phyloP scores from a whole-genome alignment of 2,113 vertebrate genomes.

The Ciconia boyciana region DNA sequence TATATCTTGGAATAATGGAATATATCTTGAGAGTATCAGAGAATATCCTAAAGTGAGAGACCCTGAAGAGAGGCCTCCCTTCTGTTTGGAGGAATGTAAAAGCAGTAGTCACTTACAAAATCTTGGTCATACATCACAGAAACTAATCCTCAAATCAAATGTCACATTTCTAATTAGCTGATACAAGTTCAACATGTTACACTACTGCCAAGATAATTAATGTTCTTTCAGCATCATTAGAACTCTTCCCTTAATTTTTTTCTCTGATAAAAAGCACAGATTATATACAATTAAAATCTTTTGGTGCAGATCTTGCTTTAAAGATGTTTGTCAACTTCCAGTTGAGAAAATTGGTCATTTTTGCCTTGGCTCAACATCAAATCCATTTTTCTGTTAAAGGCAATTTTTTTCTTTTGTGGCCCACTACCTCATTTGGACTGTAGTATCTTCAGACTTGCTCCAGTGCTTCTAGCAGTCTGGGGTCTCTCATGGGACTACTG shows the following conservation, averaged over 20 bases:
- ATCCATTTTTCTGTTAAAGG: neutral
- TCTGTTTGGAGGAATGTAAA: neutral
- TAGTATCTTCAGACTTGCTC: neutral
- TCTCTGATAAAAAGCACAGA: neutral
- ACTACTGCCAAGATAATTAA: neutral
- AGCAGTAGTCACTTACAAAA: neutral
- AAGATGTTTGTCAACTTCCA: neutral
- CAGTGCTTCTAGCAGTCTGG: neutral
- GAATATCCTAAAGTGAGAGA: neutral
- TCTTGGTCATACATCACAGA: neutral
- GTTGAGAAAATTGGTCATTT: neutral
- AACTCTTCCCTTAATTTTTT: neutral
- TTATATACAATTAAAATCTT: neutral
- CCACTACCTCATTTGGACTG: neutral
- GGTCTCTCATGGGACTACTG: accelerated
- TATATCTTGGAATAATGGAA: neutral
- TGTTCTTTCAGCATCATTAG: neutral
- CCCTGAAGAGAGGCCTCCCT: neutral
- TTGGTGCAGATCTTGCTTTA: neutral
- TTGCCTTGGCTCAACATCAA: neutral
- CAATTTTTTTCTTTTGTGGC: neutral
- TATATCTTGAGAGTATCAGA: neutral
- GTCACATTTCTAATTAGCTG: neutral
- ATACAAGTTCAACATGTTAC: neutral
- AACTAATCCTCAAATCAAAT: neutral